Base-by-base conservation (phyloP, 1,140 invertebrate genomes). In the Drosophila ogumai region DNA sequence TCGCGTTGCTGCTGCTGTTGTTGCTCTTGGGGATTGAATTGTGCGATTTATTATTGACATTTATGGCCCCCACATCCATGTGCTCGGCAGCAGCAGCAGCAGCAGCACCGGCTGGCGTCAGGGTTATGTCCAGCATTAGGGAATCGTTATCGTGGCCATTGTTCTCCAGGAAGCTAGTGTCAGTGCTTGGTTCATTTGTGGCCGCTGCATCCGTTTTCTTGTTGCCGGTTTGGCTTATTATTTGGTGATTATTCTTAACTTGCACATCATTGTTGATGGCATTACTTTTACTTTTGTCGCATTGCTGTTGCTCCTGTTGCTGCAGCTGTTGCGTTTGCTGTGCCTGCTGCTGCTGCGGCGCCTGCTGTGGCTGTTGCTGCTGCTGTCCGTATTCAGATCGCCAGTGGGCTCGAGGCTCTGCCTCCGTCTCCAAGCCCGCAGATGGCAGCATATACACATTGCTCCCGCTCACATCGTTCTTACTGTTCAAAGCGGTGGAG, bases 311-410 rank as follows among this genome's bases (percentile, higher is more conserved):
- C 38, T 76, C 55, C 19, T 17, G 47, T 43, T 49, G 60, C 19
- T 69, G 43, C 46, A 75, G 54, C 17, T 81, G 75, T 25, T 80
- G 73, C 34, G 25, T 47, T n/a, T 47, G 46, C 25, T 50, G 46
- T 49, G 25, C 2, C 22, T 15, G 44, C 19, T 46, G 43, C 32
- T 56, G 72, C 36, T 40, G 22, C 19, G 68, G 43, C 25, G 54
- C 34, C 12, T 69, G 63, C 41, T 46, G 44, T 38, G 40, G 58
- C 13, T 69, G 50, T 34, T 75, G 75, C 34, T 80, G 73, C 34
- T 86, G 75, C 7, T 78, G 77, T 9, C 68, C 52, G 66, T 88
- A 91, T 58, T 84, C 77, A 28, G 75, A 55, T 28, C 69, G 73
- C 84, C 82, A 88, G 46, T 75, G 58, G 36, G 66, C 46, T 19